Conservation (phyloP, 2,797 vertebrate species). For the Argya squamiceps region DNA sequence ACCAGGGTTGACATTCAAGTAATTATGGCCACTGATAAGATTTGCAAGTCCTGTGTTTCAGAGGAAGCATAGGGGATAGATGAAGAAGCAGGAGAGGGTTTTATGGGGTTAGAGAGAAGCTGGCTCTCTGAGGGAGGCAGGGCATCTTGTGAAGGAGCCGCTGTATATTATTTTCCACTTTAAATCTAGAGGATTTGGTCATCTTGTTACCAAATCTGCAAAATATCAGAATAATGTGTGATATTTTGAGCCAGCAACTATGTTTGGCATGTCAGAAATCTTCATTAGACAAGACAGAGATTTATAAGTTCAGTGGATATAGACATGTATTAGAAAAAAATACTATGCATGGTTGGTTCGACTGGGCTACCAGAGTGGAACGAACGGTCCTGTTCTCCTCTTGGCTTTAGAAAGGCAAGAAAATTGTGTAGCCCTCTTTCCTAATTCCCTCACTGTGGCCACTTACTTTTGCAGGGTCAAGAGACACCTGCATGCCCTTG, state of each 20-base stretch:
- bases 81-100: neutral
- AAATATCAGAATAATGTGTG: neutral
- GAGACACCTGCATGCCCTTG: neutral
- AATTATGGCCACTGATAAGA: neutral
- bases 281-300: slow-evolving; percentile 6
- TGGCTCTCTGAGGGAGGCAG: neutral
- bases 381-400: neutral
- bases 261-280: neutral
- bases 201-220: neutral
- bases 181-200: neutral
- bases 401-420: neutral
- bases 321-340: neutral
- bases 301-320: neutral
- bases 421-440: neutral
- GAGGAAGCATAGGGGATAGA: neutral
- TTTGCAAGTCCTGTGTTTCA: neutral
- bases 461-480: neutral
- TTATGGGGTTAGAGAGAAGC: neutral
- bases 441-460: neutral
- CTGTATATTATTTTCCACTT: neutral
- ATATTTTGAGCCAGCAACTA: neutral
- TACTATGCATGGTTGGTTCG: neutral
- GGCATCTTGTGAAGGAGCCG: neutral
- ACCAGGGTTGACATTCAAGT: neutral
- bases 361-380: neutral